A percentile compares a stretch with the other conserved stretches of the same genome.
phyloP scores from a whole-genome alignment of 2,888 invertebrate genomes.

The Brachynemurus nebulosus region DNA sequence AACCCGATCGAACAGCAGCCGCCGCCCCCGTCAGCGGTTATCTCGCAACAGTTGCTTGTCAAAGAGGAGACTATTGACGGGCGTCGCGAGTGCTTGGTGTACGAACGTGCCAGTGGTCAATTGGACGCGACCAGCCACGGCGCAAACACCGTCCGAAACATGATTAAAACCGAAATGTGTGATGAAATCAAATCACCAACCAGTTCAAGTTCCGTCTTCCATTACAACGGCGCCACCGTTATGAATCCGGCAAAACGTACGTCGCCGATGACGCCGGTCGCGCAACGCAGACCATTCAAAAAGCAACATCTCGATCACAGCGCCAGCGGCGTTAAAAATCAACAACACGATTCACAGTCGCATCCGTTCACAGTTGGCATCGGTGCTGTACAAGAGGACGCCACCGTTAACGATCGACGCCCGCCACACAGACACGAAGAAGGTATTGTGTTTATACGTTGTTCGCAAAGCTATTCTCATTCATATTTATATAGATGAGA shows the following conservation, averaged over 20 bases:
- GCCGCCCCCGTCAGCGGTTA: neutral
- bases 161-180: constrained; percentile 22
- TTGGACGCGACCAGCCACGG: neutral
- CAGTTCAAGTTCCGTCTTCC: neutral
- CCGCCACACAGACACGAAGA: neutral
- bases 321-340: constrained; percentile 25
- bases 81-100: constrained; percentile 11
- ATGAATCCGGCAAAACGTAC: neutral
- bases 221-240: neutral
- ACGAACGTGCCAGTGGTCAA: constrained; percentile 6
- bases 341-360: neutral
- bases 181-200: constrained; percentile 15
- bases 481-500: no score
- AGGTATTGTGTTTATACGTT: constrained; percentile 1
- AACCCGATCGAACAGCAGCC: constrained; percentile 25
- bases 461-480: neutral
- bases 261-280: neutral
- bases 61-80: constrained; percentile 27
- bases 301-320: constrained; percentile 25
- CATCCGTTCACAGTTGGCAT: no score
- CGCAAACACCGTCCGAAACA: constrained; percentile 7
- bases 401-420: no score
- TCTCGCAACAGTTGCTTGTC: constrained; percentile 22
- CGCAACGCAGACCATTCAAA: constrained; percentile 26
- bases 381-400: no score